phyloP scores from a whole-genome alignment of 2,888 invertebrate genomes.

The Cephalotes varians region DNA sequence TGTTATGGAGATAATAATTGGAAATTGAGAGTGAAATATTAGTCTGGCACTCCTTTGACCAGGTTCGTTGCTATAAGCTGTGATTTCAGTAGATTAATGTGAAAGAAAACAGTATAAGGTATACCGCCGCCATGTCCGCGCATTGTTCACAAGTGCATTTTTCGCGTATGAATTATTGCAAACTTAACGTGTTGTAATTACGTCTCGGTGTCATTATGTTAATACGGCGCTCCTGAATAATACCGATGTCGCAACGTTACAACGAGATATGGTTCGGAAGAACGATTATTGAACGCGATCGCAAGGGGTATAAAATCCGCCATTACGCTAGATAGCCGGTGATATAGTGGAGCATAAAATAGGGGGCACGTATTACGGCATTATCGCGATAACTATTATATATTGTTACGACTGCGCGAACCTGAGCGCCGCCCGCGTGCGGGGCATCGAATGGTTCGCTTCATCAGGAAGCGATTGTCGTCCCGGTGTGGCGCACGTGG shows the following conservation, averaged over 20 bases:
- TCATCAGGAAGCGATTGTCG: slow-evolving; percentile 76
- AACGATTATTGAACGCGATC: slow-evolving; percentile 32
- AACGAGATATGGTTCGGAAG: background rate
- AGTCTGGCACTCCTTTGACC: slow-evolving; percentile 2
- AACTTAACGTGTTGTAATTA: slow-evolving; percentile 16
- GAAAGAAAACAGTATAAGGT: background rate
- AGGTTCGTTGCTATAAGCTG: background rate
- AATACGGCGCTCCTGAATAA: slow-evolving; percentile 21
- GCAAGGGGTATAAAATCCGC: slow-evolving; percentile 24
- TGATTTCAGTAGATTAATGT: background rate
- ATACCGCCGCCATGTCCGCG: background rate
- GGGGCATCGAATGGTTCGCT: slow-evolving; percentile 68
- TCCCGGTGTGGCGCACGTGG: slow-evolving; percentile 69
- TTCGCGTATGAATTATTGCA: slow-evolving; percentile 21
- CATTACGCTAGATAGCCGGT: slow-evolving; percentile 8
- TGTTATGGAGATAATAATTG: background rate
- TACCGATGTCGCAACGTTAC: slow-evolving; percentile 16
- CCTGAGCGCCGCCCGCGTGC: background rate
- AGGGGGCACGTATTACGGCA: slow-evolving; percentile 24
- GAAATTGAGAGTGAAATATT: slow-evolving; percentile 20
- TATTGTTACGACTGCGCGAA: slow-evolving; percentile 43
- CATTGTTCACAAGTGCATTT: slow-evolving; percentile 15
- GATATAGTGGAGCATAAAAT: slow-evolving; percentile 46
- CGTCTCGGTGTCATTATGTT: slow-evolving; percentile 15
- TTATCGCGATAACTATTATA: slow-evolving; percentile 50